A percentile compares a stretch with the other conserved stretches of the same genome.
Conservation (phyloP, 2,888 invertebrate genomes). For the Drosophila robusta region DNA sequence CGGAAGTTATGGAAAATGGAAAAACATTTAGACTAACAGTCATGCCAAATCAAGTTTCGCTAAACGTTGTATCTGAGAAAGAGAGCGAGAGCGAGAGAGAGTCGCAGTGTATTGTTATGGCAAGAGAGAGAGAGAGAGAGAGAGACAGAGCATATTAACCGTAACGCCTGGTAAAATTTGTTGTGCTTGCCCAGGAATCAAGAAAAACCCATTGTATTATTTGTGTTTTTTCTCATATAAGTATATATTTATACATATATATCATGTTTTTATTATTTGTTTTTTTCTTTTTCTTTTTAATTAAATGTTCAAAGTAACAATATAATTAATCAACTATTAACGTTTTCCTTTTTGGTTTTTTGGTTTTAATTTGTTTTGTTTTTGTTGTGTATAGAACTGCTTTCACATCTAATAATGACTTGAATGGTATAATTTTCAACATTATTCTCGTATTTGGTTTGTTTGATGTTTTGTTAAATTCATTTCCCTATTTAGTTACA, state of each 20-base stretch:
- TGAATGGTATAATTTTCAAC: constrained; percentile 76
- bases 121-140: constrained; percentile 6
- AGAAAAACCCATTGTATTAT: constrained; percentile 67
- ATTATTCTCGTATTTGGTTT: constrained; percentile 58
- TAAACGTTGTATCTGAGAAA: constrained; percentile 53
- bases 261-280: constrained; percentile 59
- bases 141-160: constrained; percentile 13
- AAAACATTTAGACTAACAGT: constrained; percentile 74
- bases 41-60: constrained; percentile 74
- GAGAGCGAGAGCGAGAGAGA: constrained; percentile 20
- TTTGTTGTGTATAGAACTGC: constrained; percentile 69
- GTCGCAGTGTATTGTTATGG: constrained; percentile 47
- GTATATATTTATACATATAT: constrained; percentile 74
- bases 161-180: constrained; percentile 2
- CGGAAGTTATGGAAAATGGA: constrained; percentile 44
- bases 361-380: constrained; percentile 43
- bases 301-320: constrained; percentile 84
- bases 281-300: constrained; percentile 57
- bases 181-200: constrained; percentile 55
- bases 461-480: constrained; percentile 61
- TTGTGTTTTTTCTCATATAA: constrained; percentile 77
- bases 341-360: constrained; percentile 68
- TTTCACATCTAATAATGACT: constrained; percentile 81
- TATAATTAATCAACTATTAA: constrained; percentile 82
- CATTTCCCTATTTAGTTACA: constrained; percentile 76